phyloP scores from a whole-genome alignment of 2,797 vertebrate genomes.

The Euthynnus affinis region DNA sequence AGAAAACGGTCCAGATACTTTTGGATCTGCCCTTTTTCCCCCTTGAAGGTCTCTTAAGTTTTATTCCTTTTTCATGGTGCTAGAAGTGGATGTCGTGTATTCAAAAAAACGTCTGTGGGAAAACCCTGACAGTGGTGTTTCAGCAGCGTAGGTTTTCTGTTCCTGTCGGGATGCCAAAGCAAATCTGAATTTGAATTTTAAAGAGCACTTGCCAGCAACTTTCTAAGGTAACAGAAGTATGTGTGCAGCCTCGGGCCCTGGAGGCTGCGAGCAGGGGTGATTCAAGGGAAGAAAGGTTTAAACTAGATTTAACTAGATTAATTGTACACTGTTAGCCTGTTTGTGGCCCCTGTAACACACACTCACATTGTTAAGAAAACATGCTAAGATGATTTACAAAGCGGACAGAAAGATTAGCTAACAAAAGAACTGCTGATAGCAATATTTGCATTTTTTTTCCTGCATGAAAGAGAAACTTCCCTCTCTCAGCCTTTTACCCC shows the following conservation, averaged over 20 bases:
- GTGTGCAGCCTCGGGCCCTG: not conserved
- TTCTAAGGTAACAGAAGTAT: not conserved
- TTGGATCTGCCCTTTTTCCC: not conserved
- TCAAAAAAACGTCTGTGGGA: not conserved
- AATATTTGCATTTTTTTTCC: constrained; percentile 16
- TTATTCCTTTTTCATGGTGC: not conserved
- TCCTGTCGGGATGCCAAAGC: constrained; percentile 19
- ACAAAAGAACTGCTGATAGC: not conserved
- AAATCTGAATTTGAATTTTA: constrained; percentile 1
- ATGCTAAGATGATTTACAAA: not conserved
- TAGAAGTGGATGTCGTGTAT: not conserved
- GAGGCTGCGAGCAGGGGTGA: constrained; percentile 6
- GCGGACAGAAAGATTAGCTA: not conserved
- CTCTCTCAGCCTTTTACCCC: not conserved
- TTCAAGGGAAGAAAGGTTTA: constrained; percentile 27
- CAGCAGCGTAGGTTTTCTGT: not conserved
- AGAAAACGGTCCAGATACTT: not conserved
- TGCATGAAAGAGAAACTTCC: not conserved
- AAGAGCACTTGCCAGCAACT: not conserved
- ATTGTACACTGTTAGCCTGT: not conserved
- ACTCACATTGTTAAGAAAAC: not conserved
- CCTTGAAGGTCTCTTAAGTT: not conserved
- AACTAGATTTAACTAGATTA: constrained; percentile 24
- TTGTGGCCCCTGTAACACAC: not conserved
- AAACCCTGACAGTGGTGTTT: constrained; percentile 22